Conservation (phyloP, 2,113 vertebrate genomes). For the Pygathrix nemaeus region DNA sequence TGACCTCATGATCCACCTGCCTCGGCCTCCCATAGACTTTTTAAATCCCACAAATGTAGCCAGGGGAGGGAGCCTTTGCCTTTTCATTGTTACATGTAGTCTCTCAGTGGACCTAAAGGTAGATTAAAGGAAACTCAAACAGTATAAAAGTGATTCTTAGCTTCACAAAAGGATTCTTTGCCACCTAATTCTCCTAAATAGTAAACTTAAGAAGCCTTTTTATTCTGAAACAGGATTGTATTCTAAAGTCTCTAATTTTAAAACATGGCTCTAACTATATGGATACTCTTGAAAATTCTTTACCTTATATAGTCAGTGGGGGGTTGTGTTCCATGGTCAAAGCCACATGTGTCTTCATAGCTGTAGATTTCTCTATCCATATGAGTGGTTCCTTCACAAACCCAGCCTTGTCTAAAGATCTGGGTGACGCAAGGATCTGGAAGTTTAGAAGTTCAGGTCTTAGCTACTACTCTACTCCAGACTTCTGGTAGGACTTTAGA, state of each 20-base stretch:
- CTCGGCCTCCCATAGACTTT: too few relatives aligned
- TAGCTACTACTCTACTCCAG: background rate
- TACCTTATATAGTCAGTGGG: background rate
- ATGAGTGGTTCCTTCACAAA: conserved; percentile 12
- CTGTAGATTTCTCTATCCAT: background rate
- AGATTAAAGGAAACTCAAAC: background rate
- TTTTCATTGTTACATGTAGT: conserved; percentile 8
- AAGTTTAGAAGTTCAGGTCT: background rate
- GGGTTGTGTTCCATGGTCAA: conserved; percentile 12
- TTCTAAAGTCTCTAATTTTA: conserved; percentile 39
- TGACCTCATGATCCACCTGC: too few relatives aligned
- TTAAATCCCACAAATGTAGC: conserved; percentile 30
- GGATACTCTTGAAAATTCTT: conserved; percentile 20
- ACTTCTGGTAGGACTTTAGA: conserved; percentile 28
- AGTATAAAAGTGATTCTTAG: conserved; percentile 24
- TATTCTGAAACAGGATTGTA: conserved; percentile 37
- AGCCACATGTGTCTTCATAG: background rate
- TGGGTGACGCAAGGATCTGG: background rate
- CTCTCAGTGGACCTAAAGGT: conserved; percentile 6
- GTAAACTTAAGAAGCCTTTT: background rate
- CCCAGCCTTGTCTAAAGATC: conserved; percentile 36
- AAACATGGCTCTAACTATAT: conserved; percentile 29
- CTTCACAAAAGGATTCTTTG: conserved; percentile 31
- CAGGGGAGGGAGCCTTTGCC: background rate
- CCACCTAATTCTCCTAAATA: background rate